Evolutionary conservation across 2,888 invertebrate species (phyloP).

Genomic region (Leucophora obtusa): DNA sequence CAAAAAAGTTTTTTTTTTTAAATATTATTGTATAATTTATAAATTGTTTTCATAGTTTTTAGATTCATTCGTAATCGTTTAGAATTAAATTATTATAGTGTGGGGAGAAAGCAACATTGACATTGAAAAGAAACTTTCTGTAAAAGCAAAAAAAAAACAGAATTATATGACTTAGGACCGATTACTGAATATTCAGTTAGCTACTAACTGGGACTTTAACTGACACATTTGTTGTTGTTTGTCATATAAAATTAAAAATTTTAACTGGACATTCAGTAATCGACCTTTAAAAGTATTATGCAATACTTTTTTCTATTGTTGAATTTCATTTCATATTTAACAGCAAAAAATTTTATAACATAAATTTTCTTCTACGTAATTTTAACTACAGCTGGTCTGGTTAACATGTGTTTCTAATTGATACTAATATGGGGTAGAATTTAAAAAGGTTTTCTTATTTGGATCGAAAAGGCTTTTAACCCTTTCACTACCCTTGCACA

Average conservation of each 20-base stretch:
- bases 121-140: not conserved
- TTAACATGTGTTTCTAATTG: no score
- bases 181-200: no score
- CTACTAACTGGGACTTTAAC: no score
- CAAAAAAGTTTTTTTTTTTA: not conserved
- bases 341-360: not conserved
- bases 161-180: not conserved
- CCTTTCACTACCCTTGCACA: no score
- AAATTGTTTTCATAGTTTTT: not conserved
- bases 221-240: no score
- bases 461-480: no score
- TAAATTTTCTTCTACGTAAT: no score
- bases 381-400: no score
- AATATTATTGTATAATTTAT: not conserved
- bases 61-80: not conserved
- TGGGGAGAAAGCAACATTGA: constrained; percentile 4
- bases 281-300: not conserved
- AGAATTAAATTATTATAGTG: not conserved
- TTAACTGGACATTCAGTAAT: no score
- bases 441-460: no score
- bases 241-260: no score
- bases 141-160: not conserved
- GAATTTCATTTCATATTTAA: not conserved
- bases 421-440: no score
- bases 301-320: not conserved